phyloP scores from a whole-genome alignment of 2,113 vertebrate genomes.

The Semicossyphus pulcher region DNA sequence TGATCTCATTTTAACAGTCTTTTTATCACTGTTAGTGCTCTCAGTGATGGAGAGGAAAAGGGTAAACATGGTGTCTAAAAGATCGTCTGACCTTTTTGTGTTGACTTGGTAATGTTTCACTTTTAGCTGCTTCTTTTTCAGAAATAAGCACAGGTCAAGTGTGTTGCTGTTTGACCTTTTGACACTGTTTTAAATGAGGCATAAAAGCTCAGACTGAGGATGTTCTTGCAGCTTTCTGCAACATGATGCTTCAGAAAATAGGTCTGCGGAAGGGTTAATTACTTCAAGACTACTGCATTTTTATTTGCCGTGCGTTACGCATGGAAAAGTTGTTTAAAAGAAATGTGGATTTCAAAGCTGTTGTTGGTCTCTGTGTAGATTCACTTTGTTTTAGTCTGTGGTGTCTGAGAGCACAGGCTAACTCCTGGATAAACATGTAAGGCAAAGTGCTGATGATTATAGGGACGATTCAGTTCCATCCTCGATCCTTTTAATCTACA shows the following conservation, averaged over 20 bases:
- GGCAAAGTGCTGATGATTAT: background rate
- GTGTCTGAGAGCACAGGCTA: background rate
- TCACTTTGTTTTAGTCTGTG: background rate
- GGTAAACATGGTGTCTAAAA: background rate
- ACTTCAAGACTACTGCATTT: background rate
- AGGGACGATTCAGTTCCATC: too few species aligned
- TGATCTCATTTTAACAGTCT: background rate
- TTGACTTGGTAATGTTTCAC: constrained; percentile 37
- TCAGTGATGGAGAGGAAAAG: background rate
- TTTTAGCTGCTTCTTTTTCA: constrained; percentile 28
- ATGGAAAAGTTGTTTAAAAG: background rate
- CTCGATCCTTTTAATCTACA: too few species aligned
- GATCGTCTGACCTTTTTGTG: background rate
- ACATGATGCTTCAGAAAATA: background rate
- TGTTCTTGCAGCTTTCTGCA: background rate
- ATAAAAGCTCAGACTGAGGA: background rate
- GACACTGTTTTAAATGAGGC: constrained; percentile 30
- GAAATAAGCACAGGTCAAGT: constrained; percentile 22
- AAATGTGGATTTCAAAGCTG: background rate
- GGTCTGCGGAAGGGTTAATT: background rate
- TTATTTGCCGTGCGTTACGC: background rate
- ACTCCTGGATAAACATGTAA: constrained; percentile 1
- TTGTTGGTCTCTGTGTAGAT: background rate
- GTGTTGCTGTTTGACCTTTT: constrained; percentile 22
- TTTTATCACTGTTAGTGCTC: background rate